phyloP scores from a whole-genome alignment of 2,113 vertebrate genomes.

The Hylia prasina region DNA sequence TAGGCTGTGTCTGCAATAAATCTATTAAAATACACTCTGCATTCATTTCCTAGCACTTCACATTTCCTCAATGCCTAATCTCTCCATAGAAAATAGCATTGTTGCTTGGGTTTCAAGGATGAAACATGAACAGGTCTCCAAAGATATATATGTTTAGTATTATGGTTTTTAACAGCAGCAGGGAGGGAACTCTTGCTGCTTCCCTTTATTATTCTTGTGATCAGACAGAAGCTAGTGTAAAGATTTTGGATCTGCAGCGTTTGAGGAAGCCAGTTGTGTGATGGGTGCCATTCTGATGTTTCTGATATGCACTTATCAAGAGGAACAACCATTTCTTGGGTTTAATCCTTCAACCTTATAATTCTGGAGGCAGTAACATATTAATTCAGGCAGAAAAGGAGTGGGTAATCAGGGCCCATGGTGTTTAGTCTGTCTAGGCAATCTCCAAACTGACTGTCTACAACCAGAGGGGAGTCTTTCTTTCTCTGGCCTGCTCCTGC shows the following conservation, averaged over 20 bases:
- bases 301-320: not conserved
- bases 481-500: not conserved
- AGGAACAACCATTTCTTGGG: not conserved
- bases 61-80: not conserved
- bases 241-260: not conserved
- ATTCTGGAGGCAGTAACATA: not conserved
- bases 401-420: not conserved
- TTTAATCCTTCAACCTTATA: not conserved
- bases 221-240: not conserved
- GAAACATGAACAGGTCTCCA: not conserved
- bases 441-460: not conserved
- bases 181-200: not conserved
- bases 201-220: not conserved
- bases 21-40: slow-evolving; percentile 11
- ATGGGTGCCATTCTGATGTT: not conserved
- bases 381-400: not conserved
- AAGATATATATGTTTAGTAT: not conserved
- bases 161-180: not conserved
- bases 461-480: not conserved
- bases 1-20: slow-evolving; percentile 2
- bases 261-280: not conserved
- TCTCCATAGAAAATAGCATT: not conserved
- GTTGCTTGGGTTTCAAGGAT: not conserved
- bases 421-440: not conserved
- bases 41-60: slow-evolving; percentile 8